phyloP scores from a whole-genome alignment of 2,888 invertebrate genomes.

The Mesorhabditis belari region DNA sequence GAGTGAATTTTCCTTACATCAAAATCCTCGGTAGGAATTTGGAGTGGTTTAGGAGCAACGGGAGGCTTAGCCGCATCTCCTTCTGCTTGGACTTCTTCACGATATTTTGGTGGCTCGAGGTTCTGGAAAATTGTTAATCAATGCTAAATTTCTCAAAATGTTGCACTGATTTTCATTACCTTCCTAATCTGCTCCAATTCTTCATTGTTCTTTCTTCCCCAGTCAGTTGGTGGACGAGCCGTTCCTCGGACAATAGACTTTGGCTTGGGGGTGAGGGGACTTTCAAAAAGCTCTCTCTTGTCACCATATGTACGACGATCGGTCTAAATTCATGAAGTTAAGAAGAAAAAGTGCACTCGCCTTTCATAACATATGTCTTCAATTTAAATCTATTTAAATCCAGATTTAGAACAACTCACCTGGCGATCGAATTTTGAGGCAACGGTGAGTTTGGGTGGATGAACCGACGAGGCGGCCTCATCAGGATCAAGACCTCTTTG shows the following conservation, averaged over 20 bases:
- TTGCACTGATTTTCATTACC: not conserved
- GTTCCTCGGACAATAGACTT: conserved; percentile 45
- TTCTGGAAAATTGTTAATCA: conserved; percentile 8
- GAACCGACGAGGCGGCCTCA: conserved; percentile 58
- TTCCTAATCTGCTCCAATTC: conserved; percentile 41
- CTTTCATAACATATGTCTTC: too few relatives aligned
- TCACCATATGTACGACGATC: conserved; percentile 66
- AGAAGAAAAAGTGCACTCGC: too few relatives aligned
- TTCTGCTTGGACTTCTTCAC: conserved; percentile 31
- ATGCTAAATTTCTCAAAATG: not conserved
- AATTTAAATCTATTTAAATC: too few relatives aligned
- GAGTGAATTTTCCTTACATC: too few relatives aligned
- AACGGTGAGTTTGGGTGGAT: conserved; percentile 59
- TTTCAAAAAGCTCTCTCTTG: conserved; percentile 36
- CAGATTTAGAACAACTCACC: conserved; percentile 26
- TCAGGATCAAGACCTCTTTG: conserved; percentile 51
- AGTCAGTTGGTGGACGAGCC: conserved; percentile 50
- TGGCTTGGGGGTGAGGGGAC: conserved; percentile 28
- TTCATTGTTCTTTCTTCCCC: conserved; percentile 52
- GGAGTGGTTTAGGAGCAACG: conserved; percentile 24
- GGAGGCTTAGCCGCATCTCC: conserved; percentile 31
- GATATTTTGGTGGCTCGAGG: conserved; percentile 37
- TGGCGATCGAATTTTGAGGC: conserved; percentile 98
- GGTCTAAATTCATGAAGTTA: too few relatives aligned
- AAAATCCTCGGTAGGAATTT: conserved; percentile 12